Base-by-base conservation (phyloP, 1,140 invertebrate genomes). In the Lethocerus indicus region DNA sequence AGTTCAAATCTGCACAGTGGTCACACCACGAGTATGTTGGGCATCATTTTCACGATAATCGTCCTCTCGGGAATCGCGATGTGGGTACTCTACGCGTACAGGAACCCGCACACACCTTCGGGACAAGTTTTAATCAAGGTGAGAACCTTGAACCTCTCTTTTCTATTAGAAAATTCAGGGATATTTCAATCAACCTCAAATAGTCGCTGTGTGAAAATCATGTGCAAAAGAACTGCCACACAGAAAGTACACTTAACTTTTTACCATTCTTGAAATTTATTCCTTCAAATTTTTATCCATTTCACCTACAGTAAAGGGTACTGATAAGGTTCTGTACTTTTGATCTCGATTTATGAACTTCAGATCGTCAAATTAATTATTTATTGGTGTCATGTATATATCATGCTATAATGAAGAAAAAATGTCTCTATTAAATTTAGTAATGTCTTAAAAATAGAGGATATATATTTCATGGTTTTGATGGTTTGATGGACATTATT, bases 121-220 rank as follows among this genome's bases (percentile, higher is more conserved):
- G 95, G 95, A 51, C 91, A 97, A 66, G 78, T 96, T 59, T 74
- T 98, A 35, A 97, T 98, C 58, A 87, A 89, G 75, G 92, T 96
- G n/a, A 45, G 24, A 16, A 27, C 2, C n/a, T 5, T 5, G 20
- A 21, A 7, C 14, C 13, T 47, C 7, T 13, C 21, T 24, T 5
- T 46, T 7, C 32, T 9, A 3, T 29, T 14, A 27, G 4, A 14
- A 29, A n/a, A 9, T 27, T n/a, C n/a, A n/a, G 7, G 5, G 24
- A 12, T 27, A 40, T 9, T 9, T 40, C 6, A 6, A 18, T 18
- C 7, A 40, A 6, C 14, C 18, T 40, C 6, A 18, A 6, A 18
- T 9, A 40, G 6, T 14, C 7, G 14, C 18, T 40, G 7, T 6
- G 37, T 14, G 6, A 14, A 18, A 18, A 40, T 6, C 7, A 7